Evolutionary conservation across 2,113 vertebrate species (phyloP).

Genomic region (Aegithalos caudatus): DNA sequence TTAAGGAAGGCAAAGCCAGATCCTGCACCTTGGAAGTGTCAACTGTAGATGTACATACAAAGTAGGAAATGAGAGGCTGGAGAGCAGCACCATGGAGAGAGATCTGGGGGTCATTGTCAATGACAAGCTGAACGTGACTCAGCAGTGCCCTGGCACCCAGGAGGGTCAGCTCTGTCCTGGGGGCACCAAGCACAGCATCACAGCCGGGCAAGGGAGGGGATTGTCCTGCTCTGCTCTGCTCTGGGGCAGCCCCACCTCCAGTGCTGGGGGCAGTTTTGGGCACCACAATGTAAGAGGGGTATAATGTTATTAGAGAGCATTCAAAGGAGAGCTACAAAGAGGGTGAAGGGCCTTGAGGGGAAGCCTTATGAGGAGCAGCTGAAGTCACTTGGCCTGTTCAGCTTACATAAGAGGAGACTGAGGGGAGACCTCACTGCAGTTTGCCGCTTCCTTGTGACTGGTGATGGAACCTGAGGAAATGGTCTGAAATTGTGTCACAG

Average conservation of each 20-base stretch:
- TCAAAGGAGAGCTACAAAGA: neutral
- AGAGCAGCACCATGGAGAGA: neutral
- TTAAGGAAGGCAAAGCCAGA: neutral
- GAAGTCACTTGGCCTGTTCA: neutral
- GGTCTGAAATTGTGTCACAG: neutral
- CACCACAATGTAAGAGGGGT: rapidly evolving
- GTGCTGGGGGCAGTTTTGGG: rapidly evolving
- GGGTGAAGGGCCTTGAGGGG: neutral
- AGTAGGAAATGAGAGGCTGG: neutral
- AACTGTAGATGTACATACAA: neutral
- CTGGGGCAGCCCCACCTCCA: rapidly evolving
- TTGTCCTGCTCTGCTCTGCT: rapidly evolving
- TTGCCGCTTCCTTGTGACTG: neutral
- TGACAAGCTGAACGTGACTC: neutral
- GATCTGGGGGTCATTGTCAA: neutral
- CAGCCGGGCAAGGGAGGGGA: rapidly evolving
- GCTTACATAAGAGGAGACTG: neutral
- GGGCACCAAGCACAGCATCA: rapidly evolving
- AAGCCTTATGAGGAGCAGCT: neutral
- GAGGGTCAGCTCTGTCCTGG: rapidly evolving
- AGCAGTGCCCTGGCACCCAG: neutral
- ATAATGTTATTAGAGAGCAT: neutral
- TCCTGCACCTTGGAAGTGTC: neutral
- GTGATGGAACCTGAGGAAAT: neutral
- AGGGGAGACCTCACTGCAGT: neutral